These are phyloP conservation scores for Cottoperca gobio DNA, from an alignment of 2,797 vertebrate genomes.

Conservation along the genomic window DNA sequence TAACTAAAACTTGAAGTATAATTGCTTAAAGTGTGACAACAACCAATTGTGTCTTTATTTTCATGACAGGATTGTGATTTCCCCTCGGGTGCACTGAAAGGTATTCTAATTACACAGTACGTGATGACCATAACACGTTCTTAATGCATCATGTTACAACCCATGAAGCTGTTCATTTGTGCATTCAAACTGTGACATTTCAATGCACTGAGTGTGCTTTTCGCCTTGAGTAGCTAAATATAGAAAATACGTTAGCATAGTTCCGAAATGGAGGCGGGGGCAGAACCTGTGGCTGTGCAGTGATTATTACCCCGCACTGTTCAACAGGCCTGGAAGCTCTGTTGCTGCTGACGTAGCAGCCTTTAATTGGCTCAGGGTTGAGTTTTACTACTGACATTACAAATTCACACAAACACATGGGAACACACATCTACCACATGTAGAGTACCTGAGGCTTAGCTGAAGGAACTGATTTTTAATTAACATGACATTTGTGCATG, in stretches of 20 bases:
- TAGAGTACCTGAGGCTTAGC: conserved; percentile 27
- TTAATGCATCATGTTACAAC: conserved; percentile 21
- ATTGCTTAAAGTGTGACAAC: not conserved
- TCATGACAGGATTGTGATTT: not conserved
- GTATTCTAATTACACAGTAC: conserved; percentile 17
- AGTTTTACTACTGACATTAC: conserved; percentile 33
- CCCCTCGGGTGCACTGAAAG: not conserved
- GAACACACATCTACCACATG: conserved; percentile 21
- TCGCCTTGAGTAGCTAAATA: conserved; percentile 34
- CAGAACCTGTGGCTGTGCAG: conserved; percentile 18
- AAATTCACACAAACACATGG: not conserved
- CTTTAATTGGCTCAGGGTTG: conserved; percentile 50
- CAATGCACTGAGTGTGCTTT: conserved; percentile 1
- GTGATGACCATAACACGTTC: conserved; percentile 11
- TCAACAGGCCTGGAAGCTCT: conserved; percentile 39
- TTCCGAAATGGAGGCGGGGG: conserved; percentile 12
- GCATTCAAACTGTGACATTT: conserved; percentile 32
- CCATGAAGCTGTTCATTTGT: conserved; percentile 20
- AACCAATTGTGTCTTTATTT: not conserved
- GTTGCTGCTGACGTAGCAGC: conserved; percentile 50
- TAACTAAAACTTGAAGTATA: not conserved
- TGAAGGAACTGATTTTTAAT: conserved; percentile 45
- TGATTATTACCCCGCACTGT: conserved; percentile 36
- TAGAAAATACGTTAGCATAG: conserved; percentile 5
- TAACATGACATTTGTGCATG: conserved; percentile 23